These are phyloP conservation scores for Bradypodion ventrale DNA, from an alignment of 2,797 vertebrate species.

Conservation along the genomic window DNA sequence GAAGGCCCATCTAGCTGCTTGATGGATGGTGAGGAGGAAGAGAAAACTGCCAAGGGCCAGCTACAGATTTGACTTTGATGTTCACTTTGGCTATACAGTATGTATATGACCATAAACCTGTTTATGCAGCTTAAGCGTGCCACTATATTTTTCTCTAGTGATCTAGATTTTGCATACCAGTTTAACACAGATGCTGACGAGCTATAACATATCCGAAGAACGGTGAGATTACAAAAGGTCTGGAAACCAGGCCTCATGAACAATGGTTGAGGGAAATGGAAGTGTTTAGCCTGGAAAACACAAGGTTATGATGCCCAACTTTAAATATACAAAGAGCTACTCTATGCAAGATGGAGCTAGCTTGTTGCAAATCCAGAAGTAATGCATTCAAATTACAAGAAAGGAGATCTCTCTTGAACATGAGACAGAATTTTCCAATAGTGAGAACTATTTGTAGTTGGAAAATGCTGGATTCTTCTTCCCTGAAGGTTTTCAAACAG, in stretches of 20 bases:
- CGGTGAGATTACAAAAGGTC: neutral
- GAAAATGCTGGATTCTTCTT: too few relatives aligned
- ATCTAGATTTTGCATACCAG: neutral
- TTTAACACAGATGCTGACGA: too few relatives aligned
- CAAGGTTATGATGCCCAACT: neutral
- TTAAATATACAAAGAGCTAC: neutral
- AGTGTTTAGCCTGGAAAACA: neutral
- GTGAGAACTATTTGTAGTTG: too few relatives aligned
- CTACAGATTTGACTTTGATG: too few relatives aligned
- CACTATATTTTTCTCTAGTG: neutral
- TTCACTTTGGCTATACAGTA: neutral
- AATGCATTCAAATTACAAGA: too few relatives aligned
- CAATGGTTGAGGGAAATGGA: neutral
- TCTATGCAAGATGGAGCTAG: neutral
- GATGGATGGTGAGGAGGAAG: too few relatives aligned
- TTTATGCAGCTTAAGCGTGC: conserved; percentile 37
- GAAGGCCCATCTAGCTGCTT: too few relatives aligned
- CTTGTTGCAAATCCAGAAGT: too few relatives aligned
- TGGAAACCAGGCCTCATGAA: neutral
- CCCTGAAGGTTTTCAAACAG: too few relatives aligned
- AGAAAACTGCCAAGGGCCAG: too few relatives aligned
- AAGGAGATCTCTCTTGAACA: too few relatives aligned
- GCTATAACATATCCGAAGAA: neutral
- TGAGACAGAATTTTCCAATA: too few relatives aligned
- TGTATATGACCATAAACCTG: conserved; percentile 33